Evolutionary conservation across 2,113 vertebrate genomes (phyloP), one percentile per base, ranked within the genome.

Genomic region (Syngnathus typhle): DNA sequence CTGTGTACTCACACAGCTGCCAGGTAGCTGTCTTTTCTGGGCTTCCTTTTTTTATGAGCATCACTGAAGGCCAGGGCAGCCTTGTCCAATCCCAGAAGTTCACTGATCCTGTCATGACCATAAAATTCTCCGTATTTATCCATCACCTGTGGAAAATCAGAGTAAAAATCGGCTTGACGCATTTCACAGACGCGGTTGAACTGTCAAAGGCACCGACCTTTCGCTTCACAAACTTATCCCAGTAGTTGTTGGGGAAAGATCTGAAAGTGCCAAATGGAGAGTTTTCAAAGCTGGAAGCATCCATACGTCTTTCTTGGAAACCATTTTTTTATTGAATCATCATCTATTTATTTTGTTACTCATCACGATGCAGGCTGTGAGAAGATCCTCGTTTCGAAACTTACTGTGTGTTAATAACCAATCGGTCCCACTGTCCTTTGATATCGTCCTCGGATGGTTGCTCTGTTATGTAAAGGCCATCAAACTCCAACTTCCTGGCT

Each of bases 71-170:
- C 96, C 54, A 98, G 85, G 5, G 96, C 95, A 5, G 95, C 95
- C 82, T 96, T 98, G 82, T 98, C 96, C 94, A 98, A 94, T 67
- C 96, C 96, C 1, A 98, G 85, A 51, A 98, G 84, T 75, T 98
- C 96, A 18, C 96, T 98, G 88, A 98, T 98, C 64, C 96, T 91
- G 70, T 98, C 95, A 65, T 94, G 91, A 13, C 96, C 96, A 6
- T 98, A 98, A 82, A 98, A 98, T 73, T 98, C 96, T 4, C 96
- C 96, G 0, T 98, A 98, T 73, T 98, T 98, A 88, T 98, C 96
- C 96, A 98, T 98, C 54, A 98, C 96, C 96, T 98, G 78, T 65
- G 67, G n/a, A 63, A 36, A n/a, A 63, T 43, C 12, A 64, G 23
- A 65, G 1, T 16, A 10, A 3, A 3, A 19, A 64, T 64, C 12